Conservation (phyloP, 2,797 vertebrate genomes). For the Semaprochilodus insignis region DNA sequence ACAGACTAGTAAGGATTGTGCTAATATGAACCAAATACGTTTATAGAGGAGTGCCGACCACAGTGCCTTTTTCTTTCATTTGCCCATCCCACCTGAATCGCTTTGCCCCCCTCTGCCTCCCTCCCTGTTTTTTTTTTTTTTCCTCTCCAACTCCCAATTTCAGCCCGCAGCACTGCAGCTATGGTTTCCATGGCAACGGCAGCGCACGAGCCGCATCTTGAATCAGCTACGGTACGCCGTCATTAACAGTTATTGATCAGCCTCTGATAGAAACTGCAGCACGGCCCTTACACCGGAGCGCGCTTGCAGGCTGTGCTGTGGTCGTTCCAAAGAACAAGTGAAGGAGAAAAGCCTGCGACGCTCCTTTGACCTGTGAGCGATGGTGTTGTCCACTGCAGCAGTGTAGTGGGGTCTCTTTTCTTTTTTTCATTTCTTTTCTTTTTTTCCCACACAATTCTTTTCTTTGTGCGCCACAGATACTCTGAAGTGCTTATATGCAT, state of each 20-base stretch:
- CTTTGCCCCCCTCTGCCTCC: not conserved
- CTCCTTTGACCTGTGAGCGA: not conserved
- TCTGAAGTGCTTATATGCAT: not conserved
- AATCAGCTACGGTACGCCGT: constrained; percentile 72
- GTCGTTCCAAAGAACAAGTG: not conserved
- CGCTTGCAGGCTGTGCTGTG: not conserved
- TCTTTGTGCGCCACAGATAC: constrained; percentile 3
- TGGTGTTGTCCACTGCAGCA: not conserved
- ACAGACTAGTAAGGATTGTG: not conserved
- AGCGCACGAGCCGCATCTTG: constrained; percentile 75
- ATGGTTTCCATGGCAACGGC: constrained; percentile 86
- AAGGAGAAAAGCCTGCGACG: not conserved
- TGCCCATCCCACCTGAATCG: constrained; percentile 40
- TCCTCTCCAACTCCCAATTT: constrained; percentile 76
- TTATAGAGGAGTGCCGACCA: not conserved
- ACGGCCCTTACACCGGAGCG: not conserved
- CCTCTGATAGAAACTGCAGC: constrained; percentile 55
- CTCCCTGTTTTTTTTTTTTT: too few species aligned
- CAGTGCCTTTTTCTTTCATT: not conserved
- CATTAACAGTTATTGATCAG: constrained; percentile 67
- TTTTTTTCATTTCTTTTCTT: not conserved
- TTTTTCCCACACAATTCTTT: not conserved
- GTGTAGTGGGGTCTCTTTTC: not conserved
- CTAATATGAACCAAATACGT: not conserved
- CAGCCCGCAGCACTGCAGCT: constrained; percentile 82